Conservation (phyloP, 2,888 invertebrate genomes). For the Eustalomyia histrio region DNA sequence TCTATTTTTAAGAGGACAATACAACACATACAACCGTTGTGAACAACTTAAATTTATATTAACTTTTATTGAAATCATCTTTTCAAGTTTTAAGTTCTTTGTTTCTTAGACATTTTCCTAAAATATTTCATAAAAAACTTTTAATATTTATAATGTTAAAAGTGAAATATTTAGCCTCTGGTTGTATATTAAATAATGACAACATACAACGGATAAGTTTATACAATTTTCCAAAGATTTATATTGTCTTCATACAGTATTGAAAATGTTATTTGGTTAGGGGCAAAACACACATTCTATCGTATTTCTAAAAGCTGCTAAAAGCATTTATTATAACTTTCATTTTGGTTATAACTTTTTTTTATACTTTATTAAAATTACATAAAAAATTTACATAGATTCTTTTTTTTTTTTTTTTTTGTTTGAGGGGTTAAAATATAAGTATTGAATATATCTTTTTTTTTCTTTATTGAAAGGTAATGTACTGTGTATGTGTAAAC, state of each 20-base stretch:
- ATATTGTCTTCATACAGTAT: background rate
- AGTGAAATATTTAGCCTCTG: constrained; percentile 54
- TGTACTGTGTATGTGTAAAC: constrained; percentile 45
- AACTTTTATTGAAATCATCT: too few species aligned
- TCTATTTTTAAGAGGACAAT: too few species aligned
- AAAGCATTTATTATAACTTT: constrained; percentile 54
- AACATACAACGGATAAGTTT: constrained; percentile 10
- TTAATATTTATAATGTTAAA: constrained; percentile 55
- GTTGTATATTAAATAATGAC: constrained; percentile 46
- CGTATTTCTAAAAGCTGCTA: constrained; percentile 15
- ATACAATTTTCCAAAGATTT: background rate
- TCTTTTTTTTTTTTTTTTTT: constrained; percentile 13
- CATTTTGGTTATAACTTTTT: constrained; percentile 19
- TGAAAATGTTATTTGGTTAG: constrained; percentile 25
- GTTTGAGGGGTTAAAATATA: background rate
- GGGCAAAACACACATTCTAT: constrained; percentile 14
- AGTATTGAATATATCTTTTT: constrained; percentile 36
- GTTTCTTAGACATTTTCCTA: too few species aligned
- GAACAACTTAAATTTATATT: too few species aligned
- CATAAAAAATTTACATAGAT: constrained; percentile 38
- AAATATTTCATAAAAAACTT: constrained; percentile 10
- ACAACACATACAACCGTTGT: too few species aligned
- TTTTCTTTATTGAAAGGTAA: constrained; percentile 19
- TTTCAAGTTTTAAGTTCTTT: too few species aligned
- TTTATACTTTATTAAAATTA: constrained; percentile 38